Evolutionary conservation across 2,888 invertebrate species (phyloP).

Genomic region (Eupelmus urozonus): DNA sequence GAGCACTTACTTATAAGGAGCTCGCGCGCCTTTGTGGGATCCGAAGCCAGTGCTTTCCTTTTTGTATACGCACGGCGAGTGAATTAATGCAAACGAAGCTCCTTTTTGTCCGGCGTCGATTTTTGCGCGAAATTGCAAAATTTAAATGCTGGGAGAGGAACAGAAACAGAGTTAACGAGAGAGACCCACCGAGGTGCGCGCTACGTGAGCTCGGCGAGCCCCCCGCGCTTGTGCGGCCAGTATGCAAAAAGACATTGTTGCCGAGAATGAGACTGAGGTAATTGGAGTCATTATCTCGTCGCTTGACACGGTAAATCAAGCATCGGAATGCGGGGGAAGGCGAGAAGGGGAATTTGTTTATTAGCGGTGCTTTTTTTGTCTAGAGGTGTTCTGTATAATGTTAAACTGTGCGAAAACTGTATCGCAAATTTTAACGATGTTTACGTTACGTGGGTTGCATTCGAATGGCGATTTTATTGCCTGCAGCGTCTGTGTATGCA

Average conservation of each 20-base stretch:
- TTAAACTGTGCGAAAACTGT: no score
- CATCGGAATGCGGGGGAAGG: neutral
- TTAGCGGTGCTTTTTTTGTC: neutral
- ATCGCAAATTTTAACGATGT: neutral
- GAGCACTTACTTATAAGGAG: conserved; percentile 62
- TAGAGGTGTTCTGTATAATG: neutral
- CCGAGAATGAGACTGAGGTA: neutral
- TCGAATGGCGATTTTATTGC: no score
- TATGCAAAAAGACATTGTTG: conserved; percentile 6
- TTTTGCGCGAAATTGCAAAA: neutral
- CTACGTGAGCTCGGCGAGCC: neutral
- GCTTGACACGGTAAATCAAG: conserved; percentile 21
- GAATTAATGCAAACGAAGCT: conserved; percentile 39
- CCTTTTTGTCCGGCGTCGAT: conserved; percentile 1
- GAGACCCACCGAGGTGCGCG: conserved; percentile 8
- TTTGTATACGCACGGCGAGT: conserved; percentile 1
- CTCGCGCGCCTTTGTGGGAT: conserved; percentile 55
- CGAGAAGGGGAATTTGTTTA: neutral
- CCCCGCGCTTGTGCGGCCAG: neutral
- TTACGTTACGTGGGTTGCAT: neutral
- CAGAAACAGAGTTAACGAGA: conserved; percentile 7
- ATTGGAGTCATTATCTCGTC: conserved; percentile 16
- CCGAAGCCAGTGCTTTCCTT: conserved; percentile 11
- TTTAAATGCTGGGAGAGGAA: neutral
- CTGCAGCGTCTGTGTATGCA: no score